Conservation (phyloP, 2,113 vertebrate genomes). For the Notarius lentiginosus region DNA sequence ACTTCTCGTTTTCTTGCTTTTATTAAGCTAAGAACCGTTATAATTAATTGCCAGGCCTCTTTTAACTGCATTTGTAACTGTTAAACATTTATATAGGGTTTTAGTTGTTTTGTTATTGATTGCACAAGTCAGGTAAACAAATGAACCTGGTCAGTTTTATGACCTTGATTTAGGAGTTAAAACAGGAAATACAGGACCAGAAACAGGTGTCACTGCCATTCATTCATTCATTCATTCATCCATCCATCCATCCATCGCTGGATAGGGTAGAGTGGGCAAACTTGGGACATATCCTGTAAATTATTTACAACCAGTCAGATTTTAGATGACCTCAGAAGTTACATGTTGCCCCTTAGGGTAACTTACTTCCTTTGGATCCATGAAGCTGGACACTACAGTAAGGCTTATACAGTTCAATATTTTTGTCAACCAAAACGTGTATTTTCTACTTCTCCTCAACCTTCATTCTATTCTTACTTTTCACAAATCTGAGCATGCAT, state of each 20-base stretch:
- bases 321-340: too few relatives aligned
- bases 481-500: too few relatives aligned
- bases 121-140: background rate
- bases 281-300: too few relatives aligned
- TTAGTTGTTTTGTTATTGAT: background rate
- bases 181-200: background rate
- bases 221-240: background rate
- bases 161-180: background rate
- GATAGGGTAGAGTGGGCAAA: too few relatives aligned
- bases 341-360: too few relatives aligned
- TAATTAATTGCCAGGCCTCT: background rate
- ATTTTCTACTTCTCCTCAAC: too few relatives aligned
- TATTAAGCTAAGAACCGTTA: background rate
- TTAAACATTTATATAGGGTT: background rate
- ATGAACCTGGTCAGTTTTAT: background rate
- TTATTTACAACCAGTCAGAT: too few relatives aligned
- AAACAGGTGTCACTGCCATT: background rate
- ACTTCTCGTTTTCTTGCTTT: background rate
- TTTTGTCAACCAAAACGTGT: too few relatives aligned
- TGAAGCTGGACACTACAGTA: too few relatives aligned
- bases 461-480: too few relatives aligned
- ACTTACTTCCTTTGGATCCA: too few relatives aligned
- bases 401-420: too few relatives aligned
- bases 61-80: background rate
- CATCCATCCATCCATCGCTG: background rate